These are phyloP conservation scores for Cabera pusaria DNA, from an alignment of 2,888 invertebrate species.

Conservation along the genomic window DNA sequence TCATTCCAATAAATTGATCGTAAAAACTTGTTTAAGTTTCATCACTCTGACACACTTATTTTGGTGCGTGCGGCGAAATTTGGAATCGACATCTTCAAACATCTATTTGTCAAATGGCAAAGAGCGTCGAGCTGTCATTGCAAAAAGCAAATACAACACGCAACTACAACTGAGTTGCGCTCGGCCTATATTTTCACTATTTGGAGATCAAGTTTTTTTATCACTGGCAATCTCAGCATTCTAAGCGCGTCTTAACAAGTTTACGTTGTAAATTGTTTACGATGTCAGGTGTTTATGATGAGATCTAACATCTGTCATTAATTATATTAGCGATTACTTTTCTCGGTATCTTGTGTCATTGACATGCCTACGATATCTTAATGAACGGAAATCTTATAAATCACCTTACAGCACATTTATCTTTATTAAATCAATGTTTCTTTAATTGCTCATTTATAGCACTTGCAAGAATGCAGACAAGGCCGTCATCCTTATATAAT, in stretches of 20 bases:
- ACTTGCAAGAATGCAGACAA: constrained; percentile 17
- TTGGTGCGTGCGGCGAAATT: constrained; percentile 14
- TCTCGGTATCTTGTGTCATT: constrained; percentile 7
- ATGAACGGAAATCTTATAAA: constrained; percentile 19
- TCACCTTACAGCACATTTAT: constrained; percentile 13
- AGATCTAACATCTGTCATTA: constrained; percentile 17
- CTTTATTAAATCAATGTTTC: constrained; percentile 8
- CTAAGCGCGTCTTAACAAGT: constrained; percentile 16
- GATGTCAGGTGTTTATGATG: constrained; percentile 10
- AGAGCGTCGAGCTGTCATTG: no score
- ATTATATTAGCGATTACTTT: neutral
- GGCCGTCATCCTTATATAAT: constrained; percentile 9
- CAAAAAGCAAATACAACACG: no score
- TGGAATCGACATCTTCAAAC: constrained; percentile 5
- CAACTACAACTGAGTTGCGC: no score
- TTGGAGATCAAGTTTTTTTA: constrained; percentile 15
- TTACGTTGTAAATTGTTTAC: constrained; percentile 3
- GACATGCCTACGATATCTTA: constrained; percentile 9
- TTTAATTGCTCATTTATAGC: constrained; percentile 17
- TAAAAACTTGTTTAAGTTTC: constrained; percentile 30
- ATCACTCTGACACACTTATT: constrained; percentile 21
- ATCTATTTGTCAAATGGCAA: constrained; percentile 6
- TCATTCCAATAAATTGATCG: constrained; percentile 28
- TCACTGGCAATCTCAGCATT: constrained; percentile 1
- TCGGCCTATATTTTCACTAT: constrained; percentile 10